Evolutionary conservation across 2,113 vertebrate genomes (phyloP).

Genomic region (Neopipo cinnamomea): DNA sequence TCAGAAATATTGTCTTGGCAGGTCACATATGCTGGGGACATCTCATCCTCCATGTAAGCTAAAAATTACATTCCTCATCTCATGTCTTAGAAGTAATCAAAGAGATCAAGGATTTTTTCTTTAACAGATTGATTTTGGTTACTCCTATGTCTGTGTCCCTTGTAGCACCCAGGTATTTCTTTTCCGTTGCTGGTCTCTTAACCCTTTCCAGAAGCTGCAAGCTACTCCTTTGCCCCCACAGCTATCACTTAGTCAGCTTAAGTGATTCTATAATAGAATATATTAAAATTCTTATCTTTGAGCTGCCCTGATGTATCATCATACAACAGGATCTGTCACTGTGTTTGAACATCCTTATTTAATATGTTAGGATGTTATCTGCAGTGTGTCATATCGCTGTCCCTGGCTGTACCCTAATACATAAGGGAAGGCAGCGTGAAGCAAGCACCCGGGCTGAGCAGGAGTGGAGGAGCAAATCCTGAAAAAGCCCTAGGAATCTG

Average conservation of each 20-base stretch:
- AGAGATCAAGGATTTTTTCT: not conserved
- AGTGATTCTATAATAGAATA: constrained; percentile 63
- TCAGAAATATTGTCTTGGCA: not conserved
- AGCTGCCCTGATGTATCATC: constrained; percentile 57
- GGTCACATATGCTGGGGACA: not conserved
- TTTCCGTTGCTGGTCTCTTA: not conserved
- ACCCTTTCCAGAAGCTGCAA: constrained; percentile 24
- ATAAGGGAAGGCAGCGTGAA: not conserved
- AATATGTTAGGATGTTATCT: constrained; percentile 64
- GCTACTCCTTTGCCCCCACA: not conserved
- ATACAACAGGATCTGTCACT: constrained; percentile 57
- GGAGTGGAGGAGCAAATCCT: not conserved
- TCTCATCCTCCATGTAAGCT: not conserved
- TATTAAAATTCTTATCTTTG: constrained; percentile 61
- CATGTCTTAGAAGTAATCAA: not conserved
- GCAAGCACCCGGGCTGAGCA: not conserved
- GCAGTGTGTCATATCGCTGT: not conserved
- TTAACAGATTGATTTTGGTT: not conserved
- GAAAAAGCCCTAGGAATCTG: not conserved
- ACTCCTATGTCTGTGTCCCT: not conserved
- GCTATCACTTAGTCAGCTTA: constrained; percentile 50
- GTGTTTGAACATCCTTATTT: constrained; percentile 63
- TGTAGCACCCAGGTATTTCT: not conserved
- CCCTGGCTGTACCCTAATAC: not conserved
- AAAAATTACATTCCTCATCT: not conserved